Evolutionary conservation across 2,888 invertebrate genomes (phyloP).

Genomic region (Dascillus cervinus): DNA sequence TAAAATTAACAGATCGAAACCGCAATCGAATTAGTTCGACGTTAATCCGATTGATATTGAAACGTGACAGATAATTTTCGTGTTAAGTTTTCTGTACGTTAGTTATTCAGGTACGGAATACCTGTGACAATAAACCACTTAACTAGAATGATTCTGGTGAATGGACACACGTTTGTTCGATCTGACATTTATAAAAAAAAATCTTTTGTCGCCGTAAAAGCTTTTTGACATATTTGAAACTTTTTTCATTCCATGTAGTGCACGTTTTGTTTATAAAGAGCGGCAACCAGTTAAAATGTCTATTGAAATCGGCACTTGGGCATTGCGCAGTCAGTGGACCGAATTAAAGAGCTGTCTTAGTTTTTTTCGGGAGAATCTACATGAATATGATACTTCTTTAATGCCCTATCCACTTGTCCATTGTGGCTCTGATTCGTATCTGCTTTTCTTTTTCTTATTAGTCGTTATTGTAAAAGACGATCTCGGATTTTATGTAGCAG

Average conservation of each 20-base stretch:
- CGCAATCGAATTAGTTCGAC: too few species aligned
- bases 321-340: constrained; percentile 20
- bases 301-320: constrained; percentile 22
- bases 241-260: constrained; percentile 33
- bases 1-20: too few species aligned
- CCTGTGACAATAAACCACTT: constrained; percentile 44
- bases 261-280: constrained; percentile 24
- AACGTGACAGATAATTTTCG: too few species aligned
- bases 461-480: too few species aligned
- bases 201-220: constrained; percentile 44
- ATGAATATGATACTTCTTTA: constrained; percentile 25
- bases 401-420: constrained; percentile 23
- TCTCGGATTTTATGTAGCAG: too few species aligned
- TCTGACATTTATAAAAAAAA: constrained; percentile 38
- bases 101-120: too few species aligned
- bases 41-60: too few species aligned
- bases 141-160: constrained; percentile 41
- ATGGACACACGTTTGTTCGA: constrained; percentile 40
- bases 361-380: constrained; percentile 13
- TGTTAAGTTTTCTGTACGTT: too few species aligned
- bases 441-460: too few species aligned
- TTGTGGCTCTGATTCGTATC: too few species aligned
- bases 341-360: constrained; percentile 19
- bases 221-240: constrained; percentile 43
- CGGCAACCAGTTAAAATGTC: constrained; percentile 14